Base-by-base conservation (phyloP, 2,888 invertebrate species). In the Brachypterus glaber region DNA sequence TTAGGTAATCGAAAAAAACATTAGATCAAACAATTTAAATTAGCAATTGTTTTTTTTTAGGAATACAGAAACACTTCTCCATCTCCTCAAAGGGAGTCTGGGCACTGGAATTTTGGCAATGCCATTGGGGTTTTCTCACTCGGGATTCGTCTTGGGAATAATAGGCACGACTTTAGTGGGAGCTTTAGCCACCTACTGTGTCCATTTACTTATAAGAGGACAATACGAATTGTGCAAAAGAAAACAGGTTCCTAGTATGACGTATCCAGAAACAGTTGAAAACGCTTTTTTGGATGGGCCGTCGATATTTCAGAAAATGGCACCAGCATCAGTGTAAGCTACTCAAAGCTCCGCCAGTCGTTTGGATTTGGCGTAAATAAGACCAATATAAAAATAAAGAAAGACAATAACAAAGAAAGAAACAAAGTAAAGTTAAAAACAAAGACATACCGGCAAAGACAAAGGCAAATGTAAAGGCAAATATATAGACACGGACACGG, bases 21-120 rank as follows among this genome's bases (percentile, higher is more conserved):
- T n/a, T n/a, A n/a, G n/a, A n/a, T n/a, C n/a, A n/a, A n/a, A n/a
- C n/a, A n/a, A n/a, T n/a, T n/a, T n/a, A n/a, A n/a, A n/a, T n/a
- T n/a, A n/a, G n/a, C n/a, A n/a, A n/a, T 36, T 2, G 18, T 30
- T 35, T 24, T 47, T 40, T 67, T 69, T 30, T 67, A 88, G 88
- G 49, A 84, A 87, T 64, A 62, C 73, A 43, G 87, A 89, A 61
- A 86, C 89, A 0, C 67, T 91, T 50, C 77, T 91, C 49, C 89
- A 91, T 58, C 68, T 95, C 52, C 68, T 95, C 35, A 95, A 93
- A 62, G 89, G 89, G 48, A 86, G 90, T 57, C 70, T 95, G 40
- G 95, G 95, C 2, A 93, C 93, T 0, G 96, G 96, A 0, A 86
- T 93, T 48, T 68, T 95, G 46, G 93, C 93, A 5, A 86, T 96